Conservation (phyloP, 2,113 vertebrate species). For the Embiotoca jacksoni region DNA sequence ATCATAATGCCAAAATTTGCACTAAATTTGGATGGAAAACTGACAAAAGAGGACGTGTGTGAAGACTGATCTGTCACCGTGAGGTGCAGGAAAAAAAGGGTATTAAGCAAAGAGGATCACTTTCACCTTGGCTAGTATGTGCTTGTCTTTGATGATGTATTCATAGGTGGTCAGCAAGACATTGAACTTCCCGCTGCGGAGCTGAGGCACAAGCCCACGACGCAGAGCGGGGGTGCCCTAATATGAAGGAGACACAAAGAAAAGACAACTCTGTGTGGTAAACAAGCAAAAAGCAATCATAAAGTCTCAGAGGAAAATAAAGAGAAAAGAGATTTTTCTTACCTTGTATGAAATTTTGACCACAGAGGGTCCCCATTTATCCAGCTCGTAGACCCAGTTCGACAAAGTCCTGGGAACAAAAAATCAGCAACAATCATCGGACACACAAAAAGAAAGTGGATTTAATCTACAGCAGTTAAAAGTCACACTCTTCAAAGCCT, state of each 20-base stretch:
- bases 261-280: neutral
- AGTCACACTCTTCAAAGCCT: neutral
- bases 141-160: conserved; percentile 99
- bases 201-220: conserved; percentile 93
- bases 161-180: conserved; percentile 97
- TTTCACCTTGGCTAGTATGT: conserved; percentile 97
- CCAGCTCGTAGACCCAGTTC: conserved; percentile 97
- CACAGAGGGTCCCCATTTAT: conserved; percentile 98
- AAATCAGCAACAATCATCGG: neutral
- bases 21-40: no score
- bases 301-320: neutral
- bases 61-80: neutral
- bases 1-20: no score
- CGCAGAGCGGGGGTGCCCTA: conserved; percentile 95
- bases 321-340: conserved; percentile 33
- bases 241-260: conserved; percentile 11
- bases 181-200: conserved; percentile 97
- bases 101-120: neutral
- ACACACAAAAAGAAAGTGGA: neutral
- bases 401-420: conserved; percentile 90
- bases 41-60: neutral
- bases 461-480: neutral
- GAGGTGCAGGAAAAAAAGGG: neutral
- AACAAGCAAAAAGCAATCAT: neutral
- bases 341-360: conserved; percentile 99